Conservation (phyloP, 2,113 vertebrate genomes). For the Tragelaphus buxtoni region DNA sequence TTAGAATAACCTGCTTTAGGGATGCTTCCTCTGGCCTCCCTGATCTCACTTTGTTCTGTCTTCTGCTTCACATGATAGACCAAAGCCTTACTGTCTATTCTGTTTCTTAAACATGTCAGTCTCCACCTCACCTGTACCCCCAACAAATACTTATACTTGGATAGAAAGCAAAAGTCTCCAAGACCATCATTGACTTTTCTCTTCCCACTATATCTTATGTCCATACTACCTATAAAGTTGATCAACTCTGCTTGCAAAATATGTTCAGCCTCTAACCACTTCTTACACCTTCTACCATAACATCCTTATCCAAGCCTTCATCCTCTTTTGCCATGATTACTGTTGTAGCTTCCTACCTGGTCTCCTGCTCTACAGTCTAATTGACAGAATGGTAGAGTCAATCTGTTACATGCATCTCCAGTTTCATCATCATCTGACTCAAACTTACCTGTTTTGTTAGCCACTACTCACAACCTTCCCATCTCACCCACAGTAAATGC, state of each 20-base stretch:
- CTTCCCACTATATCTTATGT: fast-evolving
- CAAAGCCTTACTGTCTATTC: background rate
- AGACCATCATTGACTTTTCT: background rate
- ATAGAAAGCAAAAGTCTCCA: background rate
- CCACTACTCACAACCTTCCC: background rate
- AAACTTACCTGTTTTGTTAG: background rate
- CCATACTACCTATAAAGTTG: background rate
- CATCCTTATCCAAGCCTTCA: background rate
- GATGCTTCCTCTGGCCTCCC: background rate
- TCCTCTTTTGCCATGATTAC: background rate
- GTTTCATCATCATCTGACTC: background rate
- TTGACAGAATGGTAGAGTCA: background rate
- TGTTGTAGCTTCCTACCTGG: background rate
- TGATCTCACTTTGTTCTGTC: background rate
- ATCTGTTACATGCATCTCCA: background rate
- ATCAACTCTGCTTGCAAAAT: background rate
- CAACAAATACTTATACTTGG: background rate
- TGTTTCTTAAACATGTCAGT: background rate
- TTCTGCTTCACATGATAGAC: background rate
- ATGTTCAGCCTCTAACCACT: background rate
- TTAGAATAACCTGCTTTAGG: background rate
- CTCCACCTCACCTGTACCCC: background rate
- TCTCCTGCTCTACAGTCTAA: background rate
- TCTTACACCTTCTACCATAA: background rate
- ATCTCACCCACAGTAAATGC: background rate